Conservation (phyloP, 2,113 vertebrate species). For the Pandion haliaetus region DNA sequence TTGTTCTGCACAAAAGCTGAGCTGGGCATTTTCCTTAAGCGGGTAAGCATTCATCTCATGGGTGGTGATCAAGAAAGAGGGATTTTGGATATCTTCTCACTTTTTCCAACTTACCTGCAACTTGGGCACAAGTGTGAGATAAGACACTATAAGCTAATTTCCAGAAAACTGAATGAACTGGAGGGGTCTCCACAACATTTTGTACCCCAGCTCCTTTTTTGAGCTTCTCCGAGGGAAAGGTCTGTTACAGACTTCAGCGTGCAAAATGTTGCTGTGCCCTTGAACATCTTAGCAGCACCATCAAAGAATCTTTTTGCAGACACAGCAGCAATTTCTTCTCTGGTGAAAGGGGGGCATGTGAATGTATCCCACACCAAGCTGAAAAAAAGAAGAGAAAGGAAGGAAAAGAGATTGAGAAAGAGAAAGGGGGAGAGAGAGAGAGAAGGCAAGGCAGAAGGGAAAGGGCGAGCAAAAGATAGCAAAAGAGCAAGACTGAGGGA, state of each 20-base stretch:
- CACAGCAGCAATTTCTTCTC: fast-evolving
- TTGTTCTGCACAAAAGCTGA: not conserved
- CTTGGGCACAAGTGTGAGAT: not conserved
- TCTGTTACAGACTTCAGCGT: not conserved
- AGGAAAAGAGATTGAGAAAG: not conserved
- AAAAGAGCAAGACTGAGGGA: not conserved
- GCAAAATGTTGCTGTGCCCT: not conserved
- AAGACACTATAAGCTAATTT: not conserved
- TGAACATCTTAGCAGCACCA: not conserved
- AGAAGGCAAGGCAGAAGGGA: not conserved
- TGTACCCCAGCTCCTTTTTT: not conserved
- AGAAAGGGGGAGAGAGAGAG: not conserved
- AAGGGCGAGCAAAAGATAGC: not conserved
- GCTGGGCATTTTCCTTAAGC: not conserved
- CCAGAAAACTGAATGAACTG: not conserved
- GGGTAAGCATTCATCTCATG: not conserved
- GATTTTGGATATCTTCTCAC: not conserved
- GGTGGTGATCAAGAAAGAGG: not conserved
- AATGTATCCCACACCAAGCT: not conserved
- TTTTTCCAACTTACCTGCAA: not conserved
- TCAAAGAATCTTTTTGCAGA: not conserved
- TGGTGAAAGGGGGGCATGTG: not conserved
- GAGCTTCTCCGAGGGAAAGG: not conserved
- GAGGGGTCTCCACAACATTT: not conserved
- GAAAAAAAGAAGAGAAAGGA: not conserved